Conservation (phyloP, 2,113 vertebrate genomes). For the cat (Felis catus) region DNA sequence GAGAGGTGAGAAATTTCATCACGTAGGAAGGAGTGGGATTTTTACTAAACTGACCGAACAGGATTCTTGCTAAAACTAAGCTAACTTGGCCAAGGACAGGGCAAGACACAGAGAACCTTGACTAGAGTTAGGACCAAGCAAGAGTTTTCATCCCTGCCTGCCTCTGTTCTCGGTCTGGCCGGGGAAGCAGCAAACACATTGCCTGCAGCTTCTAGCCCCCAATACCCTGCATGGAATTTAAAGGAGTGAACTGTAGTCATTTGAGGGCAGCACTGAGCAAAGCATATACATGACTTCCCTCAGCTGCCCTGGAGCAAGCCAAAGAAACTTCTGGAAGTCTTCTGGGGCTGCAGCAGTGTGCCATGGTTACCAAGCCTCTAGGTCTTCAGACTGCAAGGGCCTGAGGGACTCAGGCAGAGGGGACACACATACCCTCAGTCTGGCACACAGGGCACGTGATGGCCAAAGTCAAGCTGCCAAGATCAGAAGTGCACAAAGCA, state of each 20-base stretch:
- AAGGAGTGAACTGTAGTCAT: not conserved
- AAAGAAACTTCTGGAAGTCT: not conserved
- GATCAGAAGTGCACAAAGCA: not conserved
- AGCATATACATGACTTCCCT: not conserved
- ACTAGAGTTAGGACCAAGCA: not conserved
- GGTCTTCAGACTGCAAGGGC: not conserved
- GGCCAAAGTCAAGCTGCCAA: not conserved
- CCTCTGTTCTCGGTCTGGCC: constrained; percentile 78
- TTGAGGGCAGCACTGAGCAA: not conserved
- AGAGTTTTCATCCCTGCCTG: constrained; percentile 78
- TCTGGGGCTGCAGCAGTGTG: not conserved
- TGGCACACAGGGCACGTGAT: not conserved
- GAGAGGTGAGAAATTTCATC: not conserved
- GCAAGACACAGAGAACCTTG: not conserved
- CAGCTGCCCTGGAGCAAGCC: not conserved
- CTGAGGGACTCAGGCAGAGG: not conserved
- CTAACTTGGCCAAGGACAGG: not conserved
- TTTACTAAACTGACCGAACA: not conserved
- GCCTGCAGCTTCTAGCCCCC: not conserved
- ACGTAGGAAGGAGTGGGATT: not conserved
- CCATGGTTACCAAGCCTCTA: not conserved
- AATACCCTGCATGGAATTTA: not conserved
- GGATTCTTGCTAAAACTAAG: not conserved
- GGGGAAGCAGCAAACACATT: not conserved
- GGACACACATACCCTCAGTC: not conserved